These are phyloP conservation scores for Bos indicus DNA, from an alignment of 2,113 vertebrate genomes.

Conservation along the genomic window DNA sequence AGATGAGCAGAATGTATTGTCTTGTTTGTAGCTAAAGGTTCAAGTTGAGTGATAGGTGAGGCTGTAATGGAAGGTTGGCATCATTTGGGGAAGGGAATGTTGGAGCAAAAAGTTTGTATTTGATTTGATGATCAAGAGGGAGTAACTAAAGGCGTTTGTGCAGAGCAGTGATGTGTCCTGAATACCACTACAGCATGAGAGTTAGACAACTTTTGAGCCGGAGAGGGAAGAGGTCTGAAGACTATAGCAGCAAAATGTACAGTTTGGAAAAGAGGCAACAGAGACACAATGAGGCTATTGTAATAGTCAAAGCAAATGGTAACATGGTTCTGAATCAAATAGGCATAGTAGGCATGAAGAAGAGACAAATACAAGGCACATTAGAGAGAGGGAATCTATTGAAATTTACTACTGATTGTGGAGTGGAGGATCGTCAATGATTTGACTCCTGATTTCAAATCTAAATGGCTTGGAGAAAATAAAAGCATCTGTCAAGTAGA, in stretches of 20 bases:
- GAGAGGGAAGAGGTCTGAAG: not conserved
- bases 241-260: not conserved
- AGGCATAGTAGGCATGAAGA: not conserved
- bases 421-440: not conserved
- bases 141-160: not conserved
- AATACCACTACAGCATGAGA: not conserved
- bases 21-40: not conserved
- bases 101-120: not conserved
- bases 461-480: not conserved
- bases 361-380: not conserved
- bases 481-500: not conserved
- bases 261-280: not conserved
- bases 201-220: not conserved
- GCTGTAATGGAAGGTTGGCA: not conserved
- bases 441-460: not conserved
- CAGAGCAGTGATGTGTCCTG: not conserved
- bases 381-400: not conserved
- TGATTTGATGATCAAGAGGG: not conserved
- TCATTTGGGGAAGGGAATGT: not conserved
- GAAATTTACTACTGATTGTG: not conserved
- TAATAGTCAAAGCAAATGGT: not conserved
- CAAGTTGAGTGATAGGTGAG: not conserved
- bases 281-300: not conserved
- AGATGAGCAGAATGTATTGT: not conserved
- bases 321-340: not conserved